phyloP scores from a whole-genome alignment of 2,888 invertebrate species.

The Nemapogon koenigi region DNA sequence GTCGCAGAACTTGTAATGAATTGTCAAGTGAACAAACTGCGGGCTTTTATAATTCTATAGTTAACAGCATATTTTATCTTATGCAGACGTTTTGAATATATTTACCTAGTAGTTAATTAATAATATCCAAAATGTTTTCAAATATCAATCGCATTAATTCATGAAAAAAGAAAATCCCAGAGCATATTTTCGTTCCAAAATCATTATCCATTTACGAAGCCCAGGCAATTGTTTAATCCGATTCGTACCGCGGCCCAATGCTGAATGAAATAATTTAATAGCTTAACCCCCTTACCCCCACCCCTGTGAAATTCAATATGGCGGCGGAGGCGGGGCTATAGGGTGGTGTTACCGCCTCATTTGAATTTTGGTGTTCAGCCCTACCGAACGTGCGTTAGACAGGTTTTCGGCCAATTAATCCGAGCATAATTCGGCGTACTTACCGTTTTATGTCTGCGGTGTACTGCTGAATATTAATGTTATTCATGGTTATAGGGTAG shows the following conservation, averaged over 20 bases:
- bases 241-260: conserved; percentile 56
- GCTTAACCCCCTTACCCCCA: conserved; percentile 38
- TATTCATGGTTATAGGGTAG: too few relatives aligned
- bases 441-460: conserved; percentile 23
- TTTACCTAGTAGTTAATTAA: too few relatives aligned
- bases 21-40: too few relatives aligned
- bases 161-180: conserved; percentile 41
- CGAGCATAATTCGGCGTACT: conserved; percentile 48
- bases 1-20: too few relatives aligned
- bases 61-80: too few relatives aligned
- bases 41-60: too few relatives aligned
- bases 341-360: conserved; percentile 61
- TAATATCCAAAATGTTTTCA: too few relatives aligned
- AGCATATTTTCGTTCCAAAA: conserved; percentile 53
- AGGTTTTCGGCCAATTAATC: conserved; percentile 62
- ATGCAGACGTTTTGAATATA: too few relatives aligned
- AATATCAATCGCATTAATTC: too few relatives aligned
- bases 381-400: conserved; percentile 53
- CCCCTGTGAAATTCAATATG: conserved; percentile 45
- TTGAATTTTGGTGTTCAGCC: conserved; percentile 60
- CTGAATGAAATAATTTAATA: conserved; percentile 64
- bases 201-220: conserved; percentile 61
- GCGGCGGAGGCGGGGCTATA: conserved; percentile 59
- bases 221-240: conserved; percentile 64
- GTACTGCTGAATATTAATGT: conserved; percentile 42